Percentiles rank a stretch among this genome's conserved stretches.
phyloP scores from a whole-genome alignment of 1,140 invertebrate genomes.

The Heliothis virescens region DNA sequence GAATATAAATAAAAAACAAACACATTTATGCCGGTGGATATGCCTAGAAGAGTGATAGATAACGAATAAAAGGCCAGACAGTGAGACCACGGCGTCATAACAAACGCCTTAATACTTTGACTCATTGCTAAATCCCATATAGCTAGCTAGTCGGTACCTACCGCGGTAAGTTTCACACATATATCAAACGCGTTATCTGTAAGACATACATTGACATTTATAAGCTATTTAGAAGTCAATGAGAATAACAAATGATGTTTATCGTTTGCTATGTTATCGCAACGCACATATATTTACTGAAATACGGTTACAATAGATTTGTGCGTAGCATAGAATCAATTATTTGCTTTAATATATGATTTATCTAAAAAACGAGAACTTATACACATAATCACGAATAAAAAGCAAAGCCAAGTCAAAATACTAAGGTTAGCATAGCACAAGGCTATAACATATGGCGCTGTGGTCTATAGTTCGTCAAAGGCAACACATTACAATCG shows the following conservation, averaged over 20 bases:
- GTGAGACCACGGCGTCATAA: slow-evolving; percentile 64
- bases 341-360: not conserved
- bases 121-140: slow-evolving; percentile 2
- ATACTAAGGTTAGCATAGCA: slow-evolving; percentile 23
- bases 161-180: not conserved
- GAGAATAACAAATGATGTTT: slow-evolving; percentile 27
- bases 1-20: slow-evolving; percentile 58
- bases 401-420: slow-evolving; percentile 26
- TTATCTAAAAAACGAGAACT: not conserved
- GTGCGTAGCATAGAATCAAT: not conserved
- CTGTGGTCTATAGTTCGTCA: slow-evolving; percentile 44
- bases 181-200: slow-evolving; percentile 10
- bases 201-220: slow-evolving; percentile 1
- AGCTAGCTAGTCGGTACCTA: not conserved
- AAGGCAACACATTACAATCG: slow-evolving; percentile 73
- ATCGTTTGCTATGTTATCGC: slow-evolving; percentile 23
- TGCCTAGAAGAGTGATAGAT: slow-evolving; percentile 71
- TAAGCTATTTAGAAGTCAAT: slow-evolving; percentile 1
- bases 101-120: slow-evolving; percentile 43
- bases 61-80: slow-evolving; percentile 67
- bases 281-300: slow-evolving; percentile 23
- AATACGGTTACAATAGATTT: not conserved
- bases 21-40: slow-evolving; percentile 68
- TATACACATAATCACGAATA: not conserved
- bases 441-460: slow-evolving; percentile 42